Percentiles rank a stretch among this genome's conserved stretches.
Conservation (phyloP, 2,797 vertebrate species). For the Gallinago nigripennis region DNA sequence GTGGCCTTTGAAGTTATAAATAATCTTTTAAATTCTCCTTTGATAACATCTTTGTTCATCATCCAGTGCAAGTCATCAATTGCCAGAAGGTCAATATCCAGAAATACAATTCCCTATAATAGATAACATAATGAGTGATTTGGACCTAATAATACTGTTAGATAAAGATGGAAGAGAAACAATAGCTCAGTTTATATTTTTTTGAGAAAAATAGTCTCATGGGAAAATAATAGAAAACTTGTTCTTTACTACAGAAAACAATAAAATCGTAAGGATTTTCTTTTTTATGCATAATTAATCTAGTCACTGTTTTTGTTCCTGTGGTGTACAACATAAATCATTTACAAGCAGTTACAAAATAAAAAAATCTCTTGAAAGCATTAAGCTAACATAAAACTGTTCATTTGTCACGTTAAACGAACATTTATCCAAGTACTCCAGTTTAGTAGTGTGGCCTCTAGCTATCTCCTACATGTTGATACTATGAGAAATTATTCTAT, state of each 20-base stretch:
- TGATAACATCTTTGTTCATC: background rate
- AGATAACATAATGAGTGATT: background rate
- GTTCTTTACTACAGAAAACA: background rate
- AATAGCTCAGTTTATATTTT: background rate
- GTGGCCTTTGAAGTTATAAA: background rate
- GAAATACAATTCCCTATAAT: background rate
- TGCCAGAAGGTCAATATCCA: background rate
- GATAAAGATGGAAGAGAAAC: background rate
- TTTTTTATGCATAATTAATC: background rate
- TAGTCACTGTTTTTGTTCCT: background rate
- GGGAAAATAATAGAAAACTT: background rate
- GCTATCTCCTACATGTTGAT: background rate
- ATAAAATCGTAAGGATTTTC: background rate
- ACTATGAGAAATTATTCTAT: background rate
- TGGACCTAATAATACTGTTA: background rate
- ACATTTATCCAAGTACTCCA: constrained; percentile 15
- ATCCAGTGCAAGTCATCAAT: background rate
- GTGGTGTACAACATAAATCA: background rate
- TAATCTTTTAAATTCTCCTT: background rate
- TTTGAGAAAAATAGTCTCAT: background rate
- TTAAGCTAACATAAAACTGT: constrained; percentile 12
- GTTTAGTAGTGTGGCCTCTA: background rate
- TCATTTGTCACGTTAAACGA: constrained; percentile 13
- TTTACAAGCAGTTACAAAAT: background rate
- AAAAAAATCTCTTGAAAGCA: background rate